phyloP scores from a whole-genome alignment of 2,113 vertebrate genomes.

The Sapajus apella region DNA sequence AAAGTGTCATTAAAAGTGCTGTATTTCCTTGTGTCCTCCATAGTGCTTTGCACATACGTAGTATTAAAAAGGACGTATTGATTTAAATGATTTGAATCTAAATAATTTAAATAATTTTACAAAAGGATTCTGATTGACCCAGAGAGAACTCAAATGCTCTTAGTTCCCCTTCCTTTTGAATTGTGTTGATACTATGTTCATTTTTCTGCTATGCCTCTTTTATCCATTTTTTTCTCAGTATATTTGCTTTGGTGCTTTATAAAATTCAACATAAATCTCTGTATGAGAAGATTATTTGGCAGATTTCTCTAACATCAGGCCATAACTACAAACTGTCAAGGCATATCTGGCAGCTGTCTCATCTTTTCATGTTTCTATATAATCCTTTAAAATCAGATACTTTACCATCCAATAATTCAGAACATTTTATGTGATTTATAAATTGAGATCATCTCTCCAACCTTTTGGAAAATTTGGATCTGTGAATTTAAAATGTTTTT shows the following conservation, averaged over 20 bases:
- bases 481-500: slow-evolving; percentile 16
- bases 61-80: not conserved
- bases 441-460: slow-evolving; percentile 21
- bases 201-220: not conserved
- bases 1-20: slow-evolving; percentile 26
- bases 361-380: slow-evolving; percentile 44
- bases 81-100: slow-evolving; percentile 39
- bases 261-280: slow-evolving; percentile 61
- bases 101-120: slow-evolving; percentile 58
- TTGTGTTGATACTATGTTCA: slow-evolving; percentile 34
- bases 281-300: slow-evolving; percentile 55
- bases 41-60: slow-evolving; percentile 28
- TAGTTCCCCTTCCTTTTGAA: not conserved
- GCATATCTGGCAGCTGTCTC: slow-evolving; percentile 50
- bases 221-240: slow-evolving; percentile 23
- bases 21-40: not conserved
- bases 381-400: slow-evolving; percentile 65
- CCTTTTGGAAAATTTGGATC: slow-evolving; percentile 37
- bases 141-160: slow-evolving; percentile 33
- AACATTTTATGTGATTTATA: slow-evolving; percentile 46
- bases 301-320: slow-evolving; percentile 45
- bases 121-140: not conserved
- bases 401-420: slow-evolving; percentile 15
- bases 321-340: slow-evolving; percentile 57
- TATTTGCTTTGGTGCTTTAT: slow-evolving; percentile 45